Conservation (phyloP, 2,113 vertebrate genomes). For the Ibidorhyncha struthersii region DNA sequence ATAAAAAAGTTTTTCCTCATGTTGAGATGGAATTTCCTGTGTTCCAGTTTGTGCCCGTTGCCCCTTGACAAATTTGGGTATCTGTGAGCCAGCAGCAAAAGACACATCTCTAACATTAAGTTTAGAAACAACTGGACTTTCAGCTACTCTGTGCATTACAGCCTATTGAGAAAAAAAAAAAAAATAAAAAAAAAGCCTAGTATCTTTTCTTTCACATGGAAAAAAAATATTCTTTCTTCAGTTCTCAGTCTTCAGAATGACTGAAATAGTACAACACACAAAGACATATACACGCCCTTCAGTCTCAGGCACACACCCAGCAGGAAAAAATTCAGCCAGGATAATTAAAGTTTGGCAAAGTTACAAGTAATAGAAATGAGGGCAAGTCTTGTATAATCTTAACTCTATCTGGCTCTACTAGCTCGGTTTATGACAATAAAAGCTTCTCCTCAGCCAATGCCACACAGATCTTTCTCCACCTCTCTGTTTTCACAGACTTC, state of each 20-base stretch:
- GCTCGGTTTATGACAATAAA: not conserved
- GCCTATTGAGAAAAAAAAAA: not conserved
- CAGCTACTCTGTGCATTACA: not conserved
- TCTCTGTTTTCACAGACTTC: not conserved
- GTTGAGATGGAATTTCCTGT: too few species aligned
- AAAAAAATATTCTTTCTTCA: rapidly evolving
- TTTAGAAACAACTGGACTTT: not conserved
- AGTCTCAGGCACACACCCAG: not conserved
- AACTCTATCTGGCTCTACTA: not conserved
- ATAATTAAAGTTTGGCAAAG: constrained; percentile 35
- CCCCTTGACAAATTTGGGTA: not conserved
- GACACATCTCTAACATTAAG: not conserved
- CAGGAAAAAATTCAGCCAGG: not conserved
- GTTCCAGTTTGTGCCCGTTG: too few species aligned
- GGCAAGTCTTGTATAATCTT: constrained; percentile 22
- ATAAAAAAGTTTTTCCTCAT: too few species aligned
- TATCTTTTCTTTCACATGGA: not conserved
- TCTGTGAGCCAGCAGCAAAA: not conserved
- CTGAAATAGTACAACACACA: not conserved
- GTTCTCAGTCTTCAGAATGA: not conserved
- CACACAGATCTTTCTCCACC: not conserved
- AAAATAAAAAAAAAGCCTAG: not conserved
- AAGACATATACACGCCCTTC: not conserved
- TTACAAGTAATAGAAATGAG: constrained; percentile 24
- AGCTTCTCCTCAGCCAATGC: not conserved